Evolutionary conservation across 2,888 invertebrate species (phyloP).

Genomic region (Rosalia funebris): DNA sequence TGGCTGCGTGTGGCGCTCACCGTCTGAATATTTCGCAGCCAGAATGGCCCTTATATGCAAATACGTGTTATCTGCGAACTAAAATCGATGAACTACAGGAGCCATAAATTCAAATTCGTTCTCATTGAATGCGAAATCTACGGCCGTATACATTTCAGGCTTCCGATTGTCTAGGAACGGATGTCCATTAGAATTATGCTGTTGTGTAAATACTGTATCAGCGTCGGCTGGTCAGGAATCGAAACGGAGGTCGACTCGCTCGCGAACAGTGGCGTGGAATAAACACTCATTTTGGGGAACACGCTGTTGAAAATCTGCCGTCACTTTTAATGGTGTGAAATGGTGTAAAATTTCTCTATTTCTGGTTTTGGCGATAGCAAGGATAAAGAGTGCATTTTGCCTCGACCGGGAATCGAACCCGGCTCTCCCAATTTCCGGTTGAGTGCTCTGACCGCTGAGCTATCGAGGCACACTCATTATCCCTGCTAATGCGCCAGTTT

Average conservation of each 20-base stretch:
- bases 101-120: conserved; percentile 51
- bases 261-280: neutral
- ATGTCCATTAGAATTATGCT: conserved; percentile 43
- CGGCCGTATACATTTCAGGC: conserved; percentile 45
- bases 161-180: conserved; percentile 44
- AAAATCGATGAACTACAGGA: conserved; percentile 52
- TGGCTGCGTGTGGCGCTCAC: conserved; percentile 28
- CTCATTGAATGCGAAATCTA: conserved; percentile 52
- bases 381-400: too few species aligned
- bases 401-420: too few species aligned
- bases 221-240: conserved; percentile 6
- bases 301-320: too few species aligned
- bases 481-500: too few species aligned
- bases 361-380: too few species aligned
- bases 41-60: conserved; percentile 49
- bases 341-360: too few species aligned
- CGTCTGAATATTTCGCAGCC: conserved; percentile 23
- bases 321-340: too few species aligned
- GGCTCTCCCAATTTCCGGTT: too few species aligned
- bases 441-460: too few species aligned
- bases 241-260: neutral
- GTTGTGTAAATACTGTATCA: conserved; percentile 36
- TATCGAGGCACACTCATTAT: too few species aligned
- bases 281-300: too few species aligned
- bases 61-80: conserved; percentile 49